phyloP scores from a whole-genome alignment of 2,113 vertebrate genomes.

The Onychorhynchus coronatus region DNA sequence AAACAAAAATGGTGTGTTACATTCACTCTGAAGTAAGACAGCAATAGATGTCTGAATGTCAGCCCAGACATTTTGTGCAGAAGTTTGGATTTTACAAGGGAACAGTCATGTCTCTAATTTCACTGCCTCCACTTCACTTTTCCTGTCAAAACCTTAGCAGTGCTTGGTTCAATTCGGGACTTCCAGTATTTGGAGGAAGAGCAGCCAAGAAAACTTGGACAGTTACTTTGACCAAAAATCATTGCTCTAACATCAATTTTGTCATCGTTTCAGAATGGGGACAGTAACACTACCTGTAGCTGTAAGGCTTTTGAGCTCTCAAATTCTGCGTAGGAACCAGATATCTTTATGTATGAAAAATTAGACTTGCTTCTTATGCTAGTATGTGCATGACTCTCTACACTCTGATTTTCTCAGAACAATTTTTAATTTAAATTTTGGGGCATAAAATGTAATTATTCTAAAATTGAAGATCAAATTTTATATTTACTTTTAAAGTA shows the following conservation, averaged over 20 bases:
- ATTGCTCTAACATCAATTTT: not conserved
- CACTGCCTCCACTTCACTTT: not conserved
- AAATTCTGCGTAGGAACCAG: not conserved
- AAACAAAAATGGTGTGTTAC: not conserved
- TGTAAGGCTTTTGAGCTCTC: not conserved
- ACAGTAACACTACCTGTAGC: not conserved
- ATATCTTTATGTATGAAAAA: not conserved
- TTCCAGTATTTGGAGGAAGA: not conserved
- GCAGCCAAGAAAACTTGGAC: not conserved
- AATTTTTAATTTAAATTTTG: not conserved
- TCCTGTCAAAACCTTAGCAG: not conserved
- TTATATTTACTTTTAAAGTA: not conserved
- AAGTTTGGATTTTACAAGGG: not conserved
- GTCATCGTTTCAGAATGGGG: not conserved
- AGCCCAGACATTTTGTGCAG: not conserved
- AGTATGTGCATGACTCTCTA: not conserved
- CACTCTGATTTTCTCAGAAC: not conserved
- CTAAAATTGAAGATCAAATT: not conserved
- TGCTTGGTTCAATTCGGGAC: not conserved
- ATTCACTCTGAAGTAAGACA: not conserved
- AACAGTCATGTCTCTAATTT: not conserved
- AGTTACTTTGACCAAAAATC: not conserved
- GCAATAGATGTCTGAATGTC: not conserved
- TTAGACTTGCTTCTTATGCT: not conserved
- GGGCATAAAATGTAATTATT: not conserved